Evolutionary conservation across 1,140 invertebrate genomes (phyloP).

Genomic region (Camponotus pennsylvanicus): DNA sequence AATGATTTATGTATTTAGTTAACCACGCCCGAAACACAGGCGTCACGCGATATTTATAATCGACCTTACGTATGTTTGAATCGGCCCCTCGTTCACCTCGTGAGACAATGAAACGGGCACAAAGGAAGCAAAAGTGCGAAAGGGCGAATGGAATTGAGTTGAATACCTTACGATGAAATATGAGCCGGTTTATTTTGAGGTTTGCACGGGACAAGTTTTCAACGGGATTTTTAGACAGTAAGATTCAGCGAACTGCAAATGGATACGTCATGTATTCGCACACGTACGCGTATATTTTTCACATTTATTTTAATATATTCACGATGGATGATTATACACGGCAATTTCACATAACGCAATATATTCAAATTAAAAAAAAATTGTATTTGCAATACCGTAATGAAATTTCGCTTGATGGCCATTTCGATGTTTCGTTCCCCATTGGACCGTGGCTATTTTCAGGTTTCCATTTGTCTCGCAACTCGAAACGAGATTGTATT

Average conservation of each 20-base stretch:
- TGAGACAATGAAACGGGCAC: conserved; percentile 70
- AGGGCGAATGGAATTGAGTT: conserved; percentile 68
- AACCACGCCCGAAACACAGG: conserved; percentile 75
- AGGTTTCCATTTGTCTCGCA: conserved; percentile 48
- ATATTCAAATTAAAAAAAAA: conserved; percentile 43
- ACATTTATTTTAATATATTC: conserved; percentile 15
- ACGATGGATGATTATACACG: neutral
- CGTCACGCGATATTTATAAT: conserved; percentile 77
- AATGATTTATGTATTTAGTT: conserved; percentile 76
- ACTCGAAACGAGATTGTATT: conserved; percentile 55
- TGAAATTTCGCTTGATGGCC: conserved; percentile 16
- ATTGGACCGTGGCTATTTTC: conserved; percentile 22
- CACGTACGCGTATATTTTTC: neutral
- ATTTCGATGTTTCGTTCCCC: conserved; percentile 33
- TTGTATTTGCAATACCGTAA: neutral
- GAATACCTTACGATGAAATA: conserved; percentile 68
- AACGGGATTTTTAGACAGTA: neutral
- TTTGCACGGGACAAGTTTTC: conserved; percentile 19
- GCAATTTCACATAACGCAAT: conserved; percentile 40
- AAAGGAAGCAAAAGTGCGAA: conserved; percentile 71
- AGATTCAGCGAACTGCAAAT: neutral
- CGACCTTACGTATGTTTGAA: conserved; percentile 62
- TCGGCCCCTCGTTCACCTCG: conserved; percentile 40
- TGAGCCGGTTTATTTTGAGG: conserved; percentile 42
- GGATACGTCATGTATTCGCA: neutral